A percentile compares a stretch with the other conserved stretches of the same genome.
Evolutionary conservation across 2,888 invertebrate genomes (phyloP).

Genomic region (Holacanthella duospinosa): DNA sequence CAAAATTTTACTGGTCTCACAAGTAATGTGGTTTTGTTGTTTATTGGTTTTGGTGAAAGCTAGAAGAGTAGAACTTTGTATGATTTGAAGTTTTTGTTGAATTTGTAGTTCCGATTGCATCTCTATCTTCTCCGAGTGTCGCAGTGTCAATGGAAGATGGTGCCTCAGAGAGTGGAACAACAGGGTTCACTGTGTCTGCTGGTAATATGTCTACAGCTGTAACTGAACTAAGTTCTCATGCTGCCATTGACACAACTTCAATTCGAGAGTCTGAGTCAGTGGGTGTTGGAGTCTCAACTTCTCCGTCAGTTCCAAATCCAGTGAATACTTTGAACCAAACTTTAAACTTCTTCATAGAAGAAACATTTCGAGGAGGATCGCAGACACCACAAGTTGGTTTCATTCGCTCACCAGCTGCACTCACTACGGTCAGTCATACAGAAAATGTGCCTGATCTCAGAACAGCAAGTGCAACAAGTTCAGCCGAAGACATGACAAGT

Average conservation of each 20-base stretch:
- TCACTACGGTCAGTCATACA: neutral
- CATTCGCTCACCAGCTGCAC: neutral
- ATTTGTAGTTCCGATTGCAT: neutral
- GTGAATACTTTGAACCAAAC: neutral
- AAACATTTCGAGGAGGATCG: neutral
- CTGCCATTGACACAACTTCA: too few species aligned
- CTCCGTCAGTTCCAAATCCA: neutral
- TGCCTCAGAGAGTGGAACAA: conserved; percentile 1
- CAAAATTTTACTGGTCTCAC: too few species aligned
- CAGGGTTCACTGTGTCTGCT: neutral
- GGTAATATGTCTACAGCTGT: neutral
- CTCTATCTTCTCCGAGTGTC: neutral
- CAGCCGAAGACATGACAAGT: conserved; percentile 22
- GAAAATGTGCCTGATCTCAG: conserved; percentile 3
- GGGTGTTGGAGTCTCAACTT: neutral
- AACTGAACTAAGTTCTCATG: neutral
- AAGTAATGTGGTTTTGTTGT: too few species aligned
- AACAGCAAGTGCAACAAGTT: conserved; percentile 24
- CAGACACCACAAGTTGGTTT: conserved; percentile 11
- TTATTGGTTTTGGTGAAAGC: neutral
- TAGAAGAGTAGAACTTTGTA: neutral
- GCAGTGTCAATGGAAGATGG: neutral
- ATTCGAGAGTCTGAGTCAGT: too few species aligned
- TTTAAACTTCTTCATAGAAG: neutral
- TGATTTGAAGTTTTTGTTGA: neutral